phyloP scores from a whole-genome alignment of 1,140 invertebrate species.

The Zelostemma sp. region DNA sequence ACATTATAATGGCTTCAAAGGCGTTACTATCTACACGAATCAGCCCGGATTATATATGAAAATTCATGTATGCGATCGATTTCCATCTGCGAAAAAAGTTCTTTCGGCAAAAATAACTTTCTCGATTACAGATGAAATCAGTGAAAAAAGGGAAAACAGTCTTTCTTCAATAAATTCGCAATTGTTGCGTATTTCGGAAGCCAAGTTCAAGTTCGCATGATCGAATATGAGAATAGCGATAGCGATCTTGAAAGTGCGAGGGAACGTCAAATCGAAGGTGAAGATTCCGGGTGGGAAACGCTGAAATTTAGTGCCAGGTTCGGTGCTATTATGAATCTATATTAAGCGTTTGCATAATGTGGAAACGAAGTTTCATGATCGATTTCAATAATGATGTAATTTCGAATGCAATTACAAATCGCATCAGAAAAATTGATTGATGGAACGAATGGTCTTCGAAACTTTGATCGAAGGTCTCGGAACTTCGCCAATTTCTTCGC shows the following conservation, averaged over 20 bases:
- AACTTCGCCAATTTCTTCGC: too few relatives aligned
- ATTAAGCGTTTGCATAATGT: constrained; percentile 1
- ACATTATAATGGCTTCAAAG: constrained; percentile 38
- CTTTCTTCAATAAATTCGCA: too few relatives aligned
- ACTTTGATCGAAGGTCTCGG: too few relatives aligned
- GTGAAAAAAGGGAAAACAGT: too few relatives aligned
- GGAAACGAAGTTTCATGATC: background rate
- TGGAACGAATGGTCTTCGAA: background rate
- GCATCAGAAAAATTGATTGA: constrained; percentile 3
- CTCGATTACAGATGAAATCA: too few relatives aligned
- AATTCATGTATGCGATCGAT: constrained; percentile 23
- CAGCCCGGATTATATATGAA: constrained; percentile 41
- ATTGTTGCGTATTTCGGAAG: too few relatives aligned
- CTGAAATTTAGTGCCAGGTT: constrained; percentile 1
- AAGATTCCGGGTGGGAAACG: background rate
- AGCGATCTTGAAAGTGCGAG: background rate
- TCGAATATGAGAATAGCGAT: background rate
- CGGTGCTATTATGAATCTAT: background rate
- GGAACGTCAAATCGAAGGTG: background rate
- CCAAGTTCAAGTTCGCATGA: background rate
- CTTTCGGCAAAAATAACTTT: too few relatives aligned
- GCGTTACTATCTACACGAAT: constrained; percentile 34
- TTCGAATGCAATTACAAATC: background rate
- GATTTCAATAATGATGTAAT: constrained; percentile 1
- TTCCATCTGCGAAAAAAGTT: background rate